phyloP scores from a whole-genome alignment of 2,797 vertebrate species.

The Pseudocheirus occidentalis region DNA sequence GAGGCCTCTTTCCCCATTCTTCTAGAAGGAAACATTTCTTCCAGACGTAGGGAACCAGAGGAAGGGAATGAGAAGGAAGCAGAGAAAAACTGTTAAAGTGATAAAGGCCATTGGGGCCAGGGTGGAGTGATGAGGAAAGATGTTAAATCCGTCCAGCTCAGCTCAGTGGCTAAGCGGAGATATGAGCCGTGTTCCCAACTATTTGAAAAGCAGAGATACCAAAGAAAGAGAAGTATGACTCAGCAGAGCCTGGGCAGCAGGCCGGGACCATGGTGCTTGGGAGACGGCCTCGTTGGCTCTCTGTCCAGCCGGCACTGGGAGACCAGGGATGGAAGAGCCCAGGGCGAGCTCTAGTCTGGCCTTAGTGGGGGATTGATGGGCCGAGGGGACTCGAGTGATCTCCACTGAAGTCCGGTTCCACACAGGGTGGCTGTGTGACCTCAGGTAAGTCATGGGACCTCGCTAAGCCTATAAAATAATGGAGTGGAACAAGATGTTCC shows the following conservation, averaged over 20 bases:
- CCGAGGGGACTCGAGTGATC: not conserved
- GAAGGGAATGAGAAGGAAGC: constrained; percentile 16
- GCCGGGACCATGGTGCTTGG: not conserved
- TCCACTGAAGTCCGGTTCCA: not conserved
- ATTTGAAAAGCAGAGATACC: constrained; percentile 67
- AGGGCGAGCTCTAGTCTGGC: not conserved
- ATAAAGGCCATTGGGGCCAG: constrained; percentile 13
- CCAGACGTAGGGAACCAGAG: constrained; percentile 13
- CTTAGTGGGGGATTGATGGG: not conserved
- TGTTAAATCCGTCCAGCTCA: constrained; percentile 35
- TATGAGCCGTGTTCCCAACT: constrained; percentile 74
- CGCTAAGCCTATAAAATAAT: not conserved
- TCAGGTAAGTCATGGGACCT: not conserved
- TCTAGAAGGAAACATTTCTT: constrained; percentile 12
- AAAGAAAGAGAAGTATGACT: constrained; percentile 73
- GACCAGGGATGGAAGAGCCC: not conserved
- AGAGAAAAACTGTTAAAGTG: not conserved
- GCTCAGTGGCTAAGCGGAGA: constrained; percentile 64
- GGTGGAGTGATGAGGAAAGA: constrained; percentile 48
- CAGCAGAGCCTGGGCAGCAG: constrained; percentile 54
- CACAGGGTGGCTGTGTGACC: not conserved
- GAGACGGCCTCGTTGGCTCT: not conserved
- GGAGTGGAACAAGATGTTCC: not conserved
- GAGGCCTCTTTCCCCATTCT: not conserved
- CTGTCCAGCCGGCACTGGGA: not conserved